Evolutionary conservation across 1,140 invertebrate species (phyloP).

Genomic region (Diabrotica virgifera): DNA sequence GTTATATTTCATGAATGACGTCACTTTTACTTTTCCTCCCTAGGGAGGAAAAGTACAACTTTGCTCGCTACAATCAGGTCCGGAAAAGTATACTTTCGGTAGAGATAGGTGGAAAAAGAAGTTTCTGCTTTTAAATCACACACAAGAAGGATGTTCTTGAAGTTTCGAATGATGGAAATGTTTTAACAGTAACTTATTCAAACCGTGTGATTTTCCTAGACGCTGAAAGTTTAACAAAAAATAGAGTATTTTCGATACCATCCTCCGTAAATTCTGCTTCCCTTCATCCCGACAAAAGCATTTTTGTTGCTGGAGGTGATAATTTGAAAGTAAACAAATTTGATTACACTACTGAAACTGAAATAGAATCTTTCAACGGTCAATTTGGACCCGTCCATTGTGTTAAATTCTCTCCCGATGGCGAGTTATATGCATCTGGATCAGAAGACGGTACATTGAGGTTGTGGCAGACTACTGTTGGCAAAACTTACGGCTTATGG

Average conservation of each 20-base stretch:
- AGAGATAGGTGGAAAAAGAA: too few relatives aligned
- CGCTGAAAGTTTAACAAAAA: slow-evolving; percentile 72
- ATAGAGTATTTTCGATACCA: slow-evolving; percentile 82
- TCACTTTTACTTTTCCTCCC: too few relatives aligned
- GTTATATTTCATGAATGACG: too few relatives aligned
- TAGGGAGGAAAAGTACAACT: too few relatives aligned
- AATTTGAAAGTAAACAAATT: slow-evolving; percentile 98
- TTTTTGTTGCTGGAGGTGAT: slow-evolving; percentile 95
- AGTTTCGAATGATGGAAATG: slow-evolving; percentile 79
- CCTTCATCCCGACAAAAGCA: slow-evolving; percentile 81
- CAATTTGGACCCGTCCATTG: slow-evolving; percentile 94
- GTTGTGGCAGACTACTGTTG: slow-evolving; percentile 90
- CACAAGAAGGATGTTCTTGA: too few relatives aligned
- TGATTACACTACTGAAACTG: slow-evolving; percentile 85
- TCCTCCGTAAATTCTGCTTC: slow-evolving; percentile 90
- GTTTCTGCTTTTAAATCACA: too few relatives aligned
- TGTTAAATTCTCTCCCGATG: slow-evolving; percentile 88
- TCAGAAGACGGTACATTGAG: slow-evolving; percentile 96
- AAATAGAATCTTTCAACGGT: slow-evolving; percentile 96
- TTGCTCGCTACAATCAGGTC: too few relatives aligned
- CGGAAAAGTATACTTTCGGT: too few relatives aligned
- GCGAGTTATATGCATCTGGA: slow-evolving; percentile 93
- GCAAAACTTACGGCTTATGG: slow-evolving; percentile 97
- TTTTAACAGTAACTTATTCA: slow-evolving; percentile 83
- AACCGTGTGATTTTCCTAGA: slow-evolving; percentile 78